These are phyloP conservation scores for Otolemur crassicaudatus DNA, from an alignment of 2,797 vertebrate genomes.

Conservation along the genomic window DNA sequence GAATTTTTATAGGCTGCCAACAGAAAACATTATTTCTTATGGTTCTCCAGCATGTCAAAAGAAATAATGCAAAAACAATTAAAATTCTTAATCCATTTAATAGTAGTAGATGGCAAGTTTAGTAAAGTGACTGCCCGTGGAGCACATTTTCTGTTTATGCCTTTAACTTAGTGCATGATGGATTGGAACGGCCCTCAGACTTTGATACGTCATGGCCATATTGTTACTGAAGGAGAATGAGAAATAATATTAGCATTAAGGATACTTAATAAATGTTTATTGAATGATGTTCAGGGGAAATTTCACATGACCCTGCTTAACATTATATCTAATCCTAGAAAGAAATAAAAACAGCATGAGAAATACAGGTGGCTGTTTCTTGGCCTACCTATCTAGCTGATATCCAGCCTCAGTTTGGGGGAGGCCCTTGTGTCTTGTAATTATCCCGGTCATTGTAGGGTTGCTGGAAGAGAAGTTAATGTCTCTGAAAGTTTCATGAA, in stretches of 20 bases:
- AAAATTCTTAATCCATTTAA: conserved; percentile 36
- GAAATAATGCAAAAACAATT: conserved; percentile 52
- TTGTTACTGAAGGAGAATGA: not conserved
- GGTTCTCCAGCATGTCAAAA: conserved; percentile 14
- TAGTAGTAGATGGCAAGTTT: conserved; percentile 34
- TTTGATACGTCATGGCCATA: not conserved
- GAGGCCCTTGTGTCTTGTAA: not conserved
- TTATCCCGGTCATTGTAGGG: not conserved
- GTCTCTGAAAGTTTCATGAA: not conserved
- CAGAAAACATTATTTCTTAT: conserved; percentile 3
- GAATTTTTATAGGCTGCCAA: not conserved
- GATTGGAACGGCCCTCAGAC: not conserved
- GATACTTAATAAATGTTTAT: not conserved
- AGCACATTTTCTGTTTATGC: not conserved
- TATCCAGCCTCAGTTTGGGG: not conserved
- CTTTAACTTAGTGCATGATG: conserved; percentile 41
- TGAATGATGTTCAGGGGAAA: not conserved
- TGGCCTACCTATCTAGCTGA: not conserved
- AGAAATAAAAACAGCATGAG: conserved; percentile 14
- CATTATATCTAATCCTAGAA: conserved; percentile 6
- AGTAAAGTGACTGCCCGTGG: not conserved
- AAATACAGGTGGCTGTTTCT: not conserved
- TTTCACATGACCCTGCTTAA: not conserved
- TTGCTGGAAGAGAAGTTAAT: not conserved
- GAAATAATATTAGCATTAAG: not conserved